phyloP scores from a whole-genome alignment of 2,888 invertebrate species.

The Nomada fucata region DNA sequence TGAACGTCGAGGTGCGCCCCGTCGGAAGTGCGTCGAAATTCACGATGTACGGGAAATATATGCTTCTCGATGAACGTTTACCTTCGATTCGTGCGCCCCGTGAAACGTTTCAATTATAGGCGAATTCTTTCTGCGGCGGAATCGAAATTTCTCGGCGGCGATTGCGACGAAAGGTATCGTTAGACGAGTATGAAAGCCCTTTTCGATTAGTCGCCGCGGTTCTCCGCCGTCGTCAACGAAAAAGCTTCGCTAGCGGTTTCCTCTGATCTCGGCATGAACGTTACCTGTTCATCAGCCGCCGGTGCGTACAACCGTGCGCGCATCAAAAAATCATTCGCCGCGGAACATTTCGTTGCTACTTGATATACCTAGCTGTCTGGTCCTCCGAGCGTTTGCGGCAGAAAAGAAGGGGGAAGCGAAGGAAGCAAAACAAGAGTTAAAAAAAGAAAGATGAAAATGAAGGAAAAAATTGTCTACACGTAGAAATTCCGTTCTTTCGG shows the following conservation, averaged over 20 bases:
- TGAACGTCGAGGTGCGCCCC: no score
- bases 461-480: slow-evolving; percentile 12
- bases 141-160: no score
- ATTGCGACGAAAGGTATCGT: no score
- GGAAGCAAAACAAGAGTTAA: not conserved
- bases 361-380: not conserved
- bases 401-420: not conserved
- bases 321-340: slow-evolving; percentile 2
- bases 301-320: no score
- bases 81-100: not conserved
- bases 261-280: not conserved
- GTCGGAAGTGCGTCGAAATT: no score
- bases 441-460: not conserved
- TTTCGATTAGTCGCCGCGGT: not conserved
- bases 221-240: not conserved
- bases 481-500: slow-evolving; percentile 55
- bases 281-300: not conserved
- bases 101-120: no score
- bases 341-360: slow-evolving; percentile 9
- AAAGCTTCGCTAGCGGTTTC: not conserved
- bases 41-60: no score
- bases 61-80: not conserved
- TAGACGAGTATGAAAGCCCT: no score
- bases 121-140: no score
- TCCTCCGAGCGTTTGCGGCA: slow-evolving; percentile 18